A percentile compares a stretch with the other conserved stretches of the same genome.
phyloP scores from a whole-genome alignment of 1,140 invertebrate species.

The Drosophila mauritiana region DNA sequence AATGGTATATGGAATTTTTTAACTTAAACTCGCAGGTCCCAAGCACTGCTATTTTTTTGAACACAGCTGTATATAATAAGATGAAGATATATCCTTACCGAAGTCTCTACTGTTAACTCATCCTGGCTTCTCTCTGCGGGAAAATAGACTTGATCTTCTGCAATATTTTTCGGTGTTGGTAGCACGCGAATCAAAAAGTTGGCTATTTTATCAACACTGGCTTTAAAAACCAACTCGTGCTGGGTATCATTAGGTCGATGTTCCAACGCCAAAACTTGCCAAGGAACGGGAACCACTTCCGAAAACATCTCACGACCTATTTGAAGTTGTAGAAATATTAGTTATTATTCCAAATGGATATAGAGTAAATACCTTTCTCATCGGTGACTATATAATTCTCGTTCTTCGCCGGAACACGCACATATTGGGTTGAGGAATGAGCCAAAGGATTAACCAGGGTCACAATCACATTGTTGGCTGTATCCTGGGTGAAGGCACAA shows the following conservation, averaged over 20 bases:
- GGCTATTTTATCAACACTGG: slow-evolving; percentile 75
- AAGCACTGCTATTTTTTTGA: too few relatives aligned
- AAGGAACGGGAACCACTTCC: slow-evolving; percentile 88
- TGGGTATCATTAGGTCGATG: slow-evolving; percentile 87
- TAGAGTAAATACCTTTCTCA: slow-evolving; percentile 81
- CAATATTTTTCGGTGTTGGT: slow-evolving; percentile 13
- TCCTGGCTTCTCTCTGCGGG: background rate
- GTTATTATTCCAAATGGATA: background rate
- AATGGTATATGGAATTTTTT: too few relatives aligned
- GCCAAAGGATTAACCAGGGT: slow-evolving; percentile 93
- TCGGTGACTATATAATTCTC: slow-evolving; percentile 88
- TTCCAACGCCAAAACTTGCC: slow-evolving; percentile 87
- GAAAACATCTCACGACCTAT: slow-evolving; percentile 57
- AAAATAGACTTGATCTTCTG: background rate
- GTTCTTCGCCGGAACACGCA: slow-evolving; percentile 89
- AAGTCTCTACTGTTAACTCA: slow-evolving; percentile 48
- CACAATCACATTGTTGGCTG: slow-evolving; percentile 88
- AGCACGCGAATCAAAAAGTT: slow-evolving; percentile 61
- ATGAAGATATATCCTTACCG: slow-evolving; percentile 26
- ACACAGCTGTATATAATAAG: too few relatives aligned
- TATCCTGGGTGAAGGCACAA: slow-evolving; percentile 83
- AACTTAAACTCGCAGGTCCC: too few relatives aligned
- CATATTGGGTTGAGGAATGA: slow-evolving; percentile 87
- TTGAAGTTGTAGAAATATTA: background rate
- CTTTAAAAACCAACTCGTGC: slow-evolving; percentile 89